phyloP scores from a whole-genome alignment of 2,113 vertebrate genomes.

The Amblyopsis rosae region DNA sequence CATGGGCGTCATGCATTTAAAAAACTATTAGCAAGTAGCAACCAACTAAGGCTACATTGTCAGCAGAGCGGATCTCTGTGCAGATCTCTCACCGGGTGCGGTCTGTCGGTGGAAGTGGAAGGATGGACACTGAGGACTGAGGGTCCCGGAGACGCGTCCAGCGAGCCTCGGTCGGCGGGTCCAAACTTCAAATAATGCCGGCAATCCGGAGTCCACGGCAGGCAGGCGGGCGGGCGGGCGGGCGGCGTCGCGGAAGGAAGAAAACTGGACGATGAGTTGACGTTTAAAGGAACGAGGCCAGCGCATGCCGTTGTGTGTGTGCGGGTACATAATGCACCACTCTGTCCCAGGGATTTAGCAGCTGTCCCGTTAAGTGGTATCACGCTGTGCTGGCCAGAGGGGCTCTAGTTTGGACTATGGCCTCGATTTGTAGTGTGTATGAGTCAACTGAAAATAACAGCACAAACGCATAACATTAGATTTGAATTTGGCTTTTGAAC shows the following conservation, averaged over 20 bases:
- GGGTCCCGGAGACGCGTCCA: constrained; percentile 84
- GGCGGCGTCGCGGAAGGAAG: no score
- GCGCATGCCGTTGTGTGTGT: no score
- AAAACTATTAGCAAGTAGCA: no score
- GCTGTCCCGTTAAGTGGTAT: neutral
- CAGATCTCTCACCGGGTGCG: constrained; percentile 78
- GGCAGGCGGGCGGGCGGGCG: no score
- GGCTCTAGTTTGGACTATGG: neutral
- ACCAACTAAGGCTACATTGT: no score
- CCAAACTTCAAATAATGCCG: constrained; percentile 82
- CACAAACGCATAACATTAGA: no score
- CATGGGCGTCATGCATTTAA: no score
- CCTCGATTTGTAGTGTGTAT: neutral
- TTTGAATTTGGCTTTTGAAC: no score
- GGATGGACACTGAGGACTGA: constrained; percentile 49
- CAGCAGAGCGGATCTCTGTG: no score
- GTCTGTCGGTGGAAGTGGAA: constrained; percentile 75
- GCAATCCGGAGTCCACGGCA: constrained; percentile 4
- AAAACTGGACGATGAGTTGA: no score
- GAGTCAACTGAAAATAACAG: no score
- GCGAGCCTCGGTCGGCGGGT: constrained; percentile 81
- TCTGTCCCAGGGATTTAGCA: neutral
- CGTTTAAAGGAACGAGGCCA: no score
- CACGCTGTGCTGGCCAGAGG: neutral
- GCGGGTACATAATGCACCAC: neutral